Evolutionary conservation across 2,797 vertebrate genomes (phyloP), one percentile per base, ranked within the genome.

Genomic region (Myotis findleyi): DNA sequence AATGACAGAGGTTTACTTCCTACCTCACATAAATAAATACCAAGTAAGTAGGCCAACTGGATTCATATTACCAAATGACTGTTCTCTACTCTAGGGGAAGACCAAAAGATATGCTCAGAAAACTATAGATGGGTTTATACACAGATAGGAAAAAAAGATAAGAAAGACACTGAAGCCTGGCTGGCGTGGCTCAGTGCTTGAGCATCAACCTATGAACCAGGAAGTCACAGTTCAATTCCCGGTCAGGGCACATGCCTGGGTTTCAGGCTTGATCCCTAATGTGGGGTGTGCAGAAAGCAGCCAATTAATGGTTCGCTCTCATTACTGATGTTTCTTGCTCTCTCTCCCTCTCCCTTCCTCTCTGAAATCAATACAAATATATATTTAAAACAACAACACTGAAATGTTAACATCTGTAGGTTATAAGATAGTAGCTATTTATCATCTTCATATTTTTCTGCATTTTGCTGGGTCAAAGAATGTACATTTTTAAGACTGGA

Each of bases 1-100:
- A 72, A 87, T 72, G 10, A 57, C 9, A 92, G 41, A 95, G 62
- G 38, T 75, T 84, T 75, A 86, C 64, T 69, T 81, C 11, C 71
- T 88, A 85, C 17, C 87, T 86, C 51, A 92, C 41, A 81, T 7
- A 90, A 92, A 41, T 57, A 77, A 96, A 79, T 87, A 77, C 16
- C 17, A 83, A 77, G 21, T 66, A 77, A 82, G 11, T 18, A 95
- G 53, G 75, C 38, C 38, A 88, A 76, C 7, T 94, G 47, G 55
- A 90, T 84, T 94, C 7, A 41, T 71, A 84, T 80, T 69, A 92
- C 23, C 36, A 36, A 87, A 38, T 87, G 76, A 95, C 30, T 81
- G 7, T 33, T 88, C 16, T 3, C 79, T 57, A 79, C 11, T 76
- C 33, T 53, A 69, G 10, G 17, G 27, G 59, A 87, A 84, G 20